Evolutionary conservation across 2,113 vertebrate species (phyloP), one percentile per base, ranked within the genome.

Genomic region (Xenus cinereus): DNA sequence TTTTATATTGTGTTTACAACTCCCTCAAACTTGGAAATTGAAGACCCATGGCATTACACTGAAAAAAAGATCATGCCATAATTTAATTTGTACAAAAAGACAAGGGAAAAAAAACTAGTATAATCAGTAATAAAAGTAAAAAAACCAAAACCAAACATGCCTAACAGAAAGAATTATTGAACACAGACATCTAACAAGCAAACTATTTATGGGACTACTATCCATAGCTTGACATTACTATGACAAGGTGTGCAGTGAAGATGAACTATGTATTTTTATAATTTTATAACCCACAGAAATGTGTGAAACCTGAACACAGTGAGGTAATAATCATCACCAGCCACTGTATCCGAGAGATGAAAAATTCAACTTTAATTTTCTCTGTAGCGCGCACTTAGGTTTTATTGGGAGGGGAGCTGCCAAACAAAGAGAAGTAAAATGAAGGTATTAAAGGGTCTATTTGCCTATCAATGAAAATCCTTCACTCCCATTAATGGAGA

Each of bases 391-490:
- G 14, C 5, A 13, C 66, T 72, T 84, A 64, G 39, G 33, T 93
- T 97, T 94, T 94, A 93, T 18, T 90, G 86, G 64, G 82, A 35
- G 5, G 37, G 59, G 51, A 92, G 68, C 74, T 96, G 85, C 82
- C 81, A 96, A 97, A 95, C 64, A 95, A 89, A 94, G 83, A 95
- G 87, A 89, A 96, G 75, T 56, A 66, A 95, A 97, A 91, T 54
- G 39, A 91, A 67, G 71, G 59, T 90, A 92, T 79, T 76, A 82
- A 94, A 74, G 45, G 41, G 51, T 80, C 54, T 92, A 87, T 94
- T 97, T 95, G 92, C 57, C 64, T 92, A 95, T 94, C 85, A 76
- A 69, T 95, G 87, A 91, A 80, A 86, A 96, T 21, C 67, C 57
- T 92, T 90, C 94, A 66, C 41, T 84, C 72, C 88, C 73, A 95